Percentiles rank a stretch among this genome's conserved stretches.
Evolutionary conservation across 2,888 invertebrate species (phyloP).

Genomic region (Pseudoips prasinana): DNA sequence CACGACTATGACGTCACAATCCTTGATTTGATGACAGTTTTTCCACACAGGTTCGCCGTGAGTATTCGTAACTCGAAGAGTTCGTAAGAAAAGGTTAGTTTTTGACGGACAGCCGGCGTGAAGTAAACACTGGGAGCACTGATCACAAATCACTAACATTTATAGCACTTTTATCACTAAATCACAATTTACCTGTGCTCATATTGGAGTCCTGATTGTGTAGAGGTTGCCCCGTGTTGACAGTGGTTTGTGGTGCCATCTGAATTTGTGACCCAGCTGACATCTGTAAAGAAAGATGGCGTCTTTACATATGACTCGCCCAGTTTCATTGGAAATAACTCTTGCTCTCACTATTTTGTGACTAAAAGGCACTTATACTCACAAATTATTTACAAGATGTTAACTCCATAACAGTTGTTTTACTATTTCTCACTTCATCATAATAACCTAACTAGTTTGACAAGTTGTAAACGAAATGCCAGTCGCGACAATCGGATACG

Average conservation of each 20-base stretch:
- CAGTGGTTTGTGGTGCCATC: constrained; percentile 97
- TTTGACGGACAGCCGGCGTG: constrained; percentile 50
- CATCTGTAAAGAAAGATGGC: constrained; percentile 89
- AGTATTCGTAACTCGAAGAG: constrained; percentile 48
- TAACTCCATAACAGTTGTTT: constrained; percentile 46
- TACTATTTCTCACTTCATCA: constrained; percentile 52
- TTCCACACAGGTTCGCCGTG: constrained; percentile 50
- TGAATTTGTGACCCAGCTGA: constrained; percentile 98
- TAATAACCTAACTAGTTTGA: constrained; percentile 81
- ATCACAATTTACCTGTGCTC: constrained; percentile 91
- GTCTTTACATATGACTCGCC: constrained; percentile 81
- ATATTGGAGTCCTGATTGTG: constrained; percentile 98
- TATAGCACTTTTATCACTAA: constrained; percentile 67
- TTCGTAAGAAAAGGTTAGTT: constrained; percentile 55
- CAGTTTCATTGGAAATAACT: constrained; percentile 52
- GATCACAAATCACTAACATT: constrained; percentile 65
- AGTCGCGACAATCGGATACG: constrained; percentile 80
- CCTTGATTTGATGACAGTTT: constrained; percentile 62
- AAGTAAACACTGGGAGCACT: constrained; percentile 69
- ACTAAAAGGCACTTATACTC: constrained; percentile 43
- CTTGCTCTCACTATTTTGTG: constrained; percentile 39
- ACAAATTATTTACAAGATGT: constrained; percentile 53
- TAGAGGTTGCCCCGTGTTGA: constrained; percentile 90
- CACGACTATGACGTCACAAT: constrained; percentile 74
- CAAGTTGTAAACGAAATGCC: constrained; percentile 77